Base-by-base conservation (phyloP, 2,888 invertebrate genomes). In the Coelopa pilipes region DNA sequence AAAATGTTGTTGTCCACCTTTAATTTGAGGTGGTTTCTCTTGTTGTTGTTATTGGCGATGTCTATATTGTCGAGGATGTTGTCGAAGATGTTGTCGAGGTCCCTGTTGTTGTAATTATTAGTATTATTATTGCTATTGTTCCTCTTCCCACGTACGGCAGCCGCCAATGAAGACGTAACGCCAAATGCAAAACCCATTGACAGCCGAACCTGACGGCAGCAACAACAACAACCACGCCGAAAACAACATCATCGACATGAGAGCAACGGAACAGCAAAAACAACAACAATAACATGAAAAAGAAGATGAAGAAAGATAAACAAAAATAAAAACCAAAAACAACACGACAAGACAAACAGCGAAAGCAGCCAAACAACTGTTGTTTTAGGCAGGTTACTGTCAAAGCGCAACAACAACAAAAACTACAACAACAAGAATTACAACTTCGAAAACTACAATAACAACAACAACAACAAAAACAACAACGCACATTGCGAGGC, bases 201-300 rank as follows among this genome's bases (percentile, higher is more conserved):
- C 50, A 66, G 66, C 21, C 19, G 50, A 49, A 66, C 66, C 66
- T 66, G 49, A 49, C 17, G 50, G 21, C 57, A 46, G n/a, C 50
- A 70, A 24, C 21, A 59, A 13, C n/a, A 60, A 21, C 19, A n/a
- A 60, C 60, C 21, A 60, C 34, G n/a, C n/a, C 17, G 45, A 34
- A 34, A 4, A 34, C 34, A 34, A 34, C 34, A 34, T 34, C 34
- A 34, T 4, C 7, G 34, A 34, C 2, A 34, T 34, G 7, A 49
- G 24, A 19, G 19, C 13, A 69, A 70, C 21, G 24, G 24, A 63
- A 17, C 34, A 49, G n/a, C 60, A 10, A 7, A 21, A 19, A 49
- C 49, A 24, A 15, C 63, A 50, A 53, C 63, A 62, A 21, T 63
- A 34, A 17, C 62, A 55, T 53, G n/a, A n/a, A n/a, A n/a, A n/a